Evolutionary conservation across 2,797 vertebrate species (phyloP), one percentile per base, ranked within the genome.

Genomic region (Oreonectes daqikongensis): DNA sequence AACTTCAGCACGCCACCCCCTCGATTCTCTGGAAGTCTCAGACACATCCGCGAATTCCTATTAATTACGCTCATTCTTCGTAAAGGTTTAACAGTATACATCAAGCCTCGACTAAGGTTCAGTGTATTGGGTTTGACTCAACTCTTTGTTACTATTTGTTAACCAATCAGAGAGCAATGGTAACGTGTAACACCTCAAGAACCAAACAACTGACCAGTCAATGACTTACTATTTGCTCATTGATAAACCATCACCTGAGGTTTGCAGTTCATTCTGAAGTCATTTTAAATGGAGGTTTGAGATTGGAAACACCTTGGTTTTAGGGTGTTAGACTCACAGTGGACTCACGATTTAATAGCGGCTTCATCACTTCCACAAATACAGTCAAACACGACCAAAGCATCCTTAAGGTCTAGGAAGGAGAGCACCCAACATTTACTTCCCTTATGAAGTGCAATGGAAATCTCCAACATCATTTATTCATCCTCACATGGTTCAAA

Each of bases 251-350:
- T 32, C 9, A 12, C 42, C 14, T 30, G 38, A 59, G 24, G 18
- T 75, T 75, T 8, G 48, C 35, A 42, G 48, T 66, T 18, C 40
- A 46, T 74, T 30, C 14, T 63, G 2, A 55, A 65, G 48, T 66
- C 18, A 18, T 55, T 67, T 75, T 6, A 35, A 14, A 68, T 24
- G 30, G 26, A 46, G n/a, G 4, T 9, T 17, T 57, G 69, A 4
- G 22, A 30, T 59, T 12, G 42, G 5, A 69, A 9, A 35, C 26
- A 59, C 15, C 26, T 28, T 4, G 8, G 1, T 22, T 53, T 4
- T 50, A 10, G 18, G 1, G 32, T n/a, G 8, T 11, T 9, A 4
- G 15, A 17, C 44, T 48, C 20, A 12, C 52, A 53, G 8, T 22
- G 52, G 10, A 22, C 2, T 53, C 22, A 55, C 22, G 0, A 24